Conservation (phyloP, 2,888 invertebrate species). For the Ferdinandea cuprea region DNA sequence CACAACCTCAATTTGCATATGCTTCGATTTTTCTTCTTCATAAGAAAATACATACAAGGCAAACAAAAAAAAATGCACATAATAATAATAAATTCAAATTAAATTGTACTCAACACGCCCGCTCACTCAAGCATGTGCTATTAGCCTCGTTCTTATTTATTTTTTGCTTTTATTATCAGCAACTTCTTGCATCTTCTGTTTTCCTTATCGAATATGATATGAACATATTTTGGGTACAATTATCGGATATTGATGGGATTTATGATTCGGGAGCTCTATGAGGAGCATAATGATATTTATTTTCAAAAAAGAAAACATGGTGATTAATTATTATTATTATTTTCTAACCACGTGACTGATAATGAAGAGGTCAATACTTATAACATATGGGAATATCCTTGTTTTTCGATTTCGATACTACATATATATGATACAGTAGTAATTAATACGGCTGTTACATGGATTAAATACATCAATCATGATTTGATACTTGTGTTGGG, state of each 20-base stretch:
- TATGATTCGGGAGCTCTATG: background rate
- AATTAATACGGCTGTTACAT: no score
- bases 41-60: background rate
- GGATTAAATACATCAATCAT: no score
- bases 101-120: slow-evolving; percentile 31
- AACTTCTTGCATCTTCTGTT: slow-evolving; percentile 11
- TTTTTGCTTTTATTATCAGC: slow-evolving; percentile 19
- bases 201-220: background rate
- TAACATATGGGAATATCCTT: no score
- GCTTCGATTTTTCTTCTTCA: slow-evolving; percentile 45
- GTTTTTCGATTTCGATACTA: no score
- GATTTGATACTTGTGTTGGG: no score
- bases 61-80: background rate
- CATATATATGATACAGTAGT: no score
- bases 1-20: slow-evolving; percentile 63
- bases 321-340: no score
- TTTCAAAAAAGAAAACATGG: no score
- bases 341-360: no score
- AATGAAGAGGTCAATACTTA: no score
- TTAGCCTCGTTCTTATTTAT: slow-evolving; percentile 33
- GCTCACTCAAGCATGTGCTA: slow-evolving; percentile 40
- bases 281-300: background rate
- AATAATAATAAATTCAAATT: slow-evolving; percentile 45
- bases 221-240: slow-evolving; percentile 1
- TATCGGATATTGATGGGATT: slow-evolving; percentile 46